phyloP scores from a whole-genome alignment of 2,113 vertebrate species.

The Ciconia stormi region DNA sequence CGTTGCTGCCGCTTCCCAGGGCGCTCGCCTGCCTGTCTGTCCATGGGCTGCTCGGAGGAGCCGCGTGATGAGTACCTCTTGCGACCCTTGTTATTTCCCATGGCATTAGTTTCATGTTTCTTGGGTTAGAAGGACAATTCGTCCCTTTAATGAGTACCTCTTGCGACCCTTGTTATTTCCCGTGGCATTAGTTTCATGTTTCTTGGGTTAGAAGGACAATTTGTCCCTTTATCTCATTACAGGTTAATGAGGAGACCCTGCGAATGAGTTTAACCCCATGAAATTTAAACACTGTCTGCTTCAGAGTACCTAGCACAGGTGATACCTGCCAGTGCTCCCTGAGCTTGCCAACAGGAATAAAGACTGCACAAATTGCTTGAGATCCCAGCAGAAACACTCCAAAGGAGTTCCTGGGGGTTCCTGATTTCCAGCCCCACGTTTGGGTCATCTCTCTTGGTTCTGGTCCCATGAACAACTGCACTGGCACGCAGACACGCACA shows the following conservation, averaged over 20 bases:
- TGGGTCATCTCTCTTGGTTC: background rate
- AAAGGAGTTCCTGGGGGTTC: background rate
- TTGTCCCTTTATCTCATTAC: background rate
- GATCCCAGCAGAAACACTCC: background rate
- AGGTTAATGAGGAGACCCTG: background rate
- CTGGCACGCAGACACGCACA: background rate
- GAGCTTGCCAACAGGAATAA: accelerated
- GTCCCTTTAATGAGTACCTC: background rate
- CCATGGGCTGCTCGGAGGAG: background rate
- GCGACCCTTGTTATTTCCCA: background rate
- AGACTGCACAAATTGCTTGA: accelerated
- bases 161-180: background rate
- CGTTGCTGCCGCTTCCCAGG: accelerated
- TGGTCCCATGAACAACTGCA: background rate
- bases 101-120: background rate
- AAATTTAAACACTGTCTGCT: background rate
- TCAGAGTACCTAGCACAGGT: background rate
- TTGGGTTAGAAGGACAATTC: background rate
- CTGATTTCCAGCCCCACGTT: background rate
- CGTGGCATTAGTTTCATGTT: accelerated
- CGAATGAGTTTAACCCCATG: background rate
- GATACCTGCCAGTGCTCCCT: background rate
- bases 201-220: background rate
- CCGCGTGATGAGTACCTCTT: accelerated
- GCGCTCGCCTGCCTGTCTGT: accelerated